Percentiles rank a stretch among this genome's conserved stretches.
phyloP scores from a whole-genome alignment of 2,113 vertebrate genomes.

The Lepidothrix coronata region DNA sequence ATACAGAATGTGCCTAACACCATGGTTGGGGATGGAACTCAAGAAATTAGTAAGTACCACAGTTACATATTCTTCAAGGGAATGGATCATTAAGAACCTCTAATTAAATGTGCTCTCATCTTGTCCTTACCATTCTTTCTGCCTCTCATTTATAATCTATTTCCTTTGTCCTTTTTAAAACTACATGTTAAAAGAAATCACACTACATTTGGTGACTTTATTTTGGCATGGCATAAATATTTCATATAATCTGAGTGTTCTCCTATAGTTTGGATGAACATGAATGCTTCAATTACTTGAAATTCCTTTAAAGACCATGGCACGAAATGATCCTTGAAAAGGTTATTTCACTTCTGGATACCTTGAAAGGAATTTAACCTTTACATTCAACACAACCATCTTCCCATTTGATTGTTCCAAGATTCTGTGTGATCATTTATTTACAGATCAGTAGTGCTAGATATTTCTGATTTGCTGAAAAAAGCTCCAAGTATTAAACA shows the following conservation, averaged over 20 bases:
- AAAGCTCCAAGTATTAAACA: constrained; percentile 34
- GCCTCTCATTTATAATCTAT: not conserved
- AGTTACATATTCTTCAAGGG: not conserved
- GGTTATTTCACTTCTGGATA: not conserved
- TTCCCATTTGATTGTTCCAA: constrained; percentile 53
- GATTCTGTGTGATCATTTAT: constrained; percentile 8
- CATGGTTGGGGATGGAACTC: not conserved
- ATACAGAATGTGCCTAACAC: not conserved
- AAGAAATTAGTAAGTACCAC: not conserved
- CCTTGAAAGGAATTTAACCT: constrained; percentile 43
- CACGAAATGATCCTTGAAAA: constrained; percentile 30
- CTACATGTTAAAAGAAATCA: not conserved
- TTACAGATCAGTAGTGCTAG: constrained; percentile 22
- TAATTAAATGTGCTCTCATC: not conserved
- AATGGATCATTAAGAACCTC: not conserved
- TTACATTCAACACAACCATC: constrained; percentile 27
- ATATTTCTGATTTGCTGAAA: constrained; percentile 12
- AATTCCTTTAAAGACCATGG: constrained; percentile 24
- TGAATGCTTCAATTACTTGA: constrained; percentile 41
- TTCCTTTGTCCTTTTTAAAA: not conserved
- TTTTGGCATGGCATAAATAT: not conserved
- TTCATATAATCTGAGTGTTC: not conserved
- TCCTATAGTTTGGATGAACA: not conserved
- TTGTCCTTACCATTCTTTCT: not conserved
- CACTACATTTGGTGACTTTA: not conserved